Evolutionary conservation across 2,888 invertebrate genomes (phyloP), one percentile per base, ranked within the genome.

Genomic region (Prenolepis imparis): DNA sequence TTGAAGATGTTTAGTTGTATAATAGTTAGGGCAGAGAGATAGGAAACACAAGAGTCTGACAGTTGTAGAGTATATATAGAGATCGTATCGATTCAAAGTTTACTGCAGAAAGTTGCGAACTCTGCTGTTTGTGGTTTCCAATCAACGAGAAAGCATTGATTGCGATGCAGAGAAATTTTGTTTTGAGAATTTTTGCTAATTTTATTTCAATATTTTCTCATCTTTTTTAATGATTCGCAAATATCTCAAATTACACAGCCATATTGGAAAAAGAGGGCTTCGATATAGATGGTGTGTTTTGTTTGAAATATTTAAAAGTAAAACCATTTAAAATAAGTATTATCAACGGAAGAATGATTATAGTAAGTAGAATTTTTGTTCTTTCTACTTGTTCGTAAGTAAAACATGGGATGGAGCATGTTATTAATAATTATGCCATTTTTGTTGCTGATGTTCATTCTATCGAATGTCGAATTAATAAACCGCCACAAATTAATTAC

Each of bases 401-500:
- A 61, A 3, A 28, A 44, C 66, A 5, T 48, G 3, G 12, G 21
- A 48, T 48, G 36, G 12, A 64, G 15, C 18, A 66, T 24, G 4
- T 24, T 39, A 18, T 41, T 52, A 52, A 66, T 75, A 66, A 52
- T 77, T 63, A 44, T 63, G 3, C 6, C 2, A 48, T 52, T 77
- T 59, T 75, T 48, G 9, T 12, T 18, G 2, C 21, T 18, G 18
- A 63, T 15, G 63, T 48, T 48, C 28, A 41, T 28, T 52, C 6
- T n/a, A n/a, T 52, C 44, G 48, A 32, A 52, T 67, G 2, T 21
- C 28, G 44, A 57, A 39, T 77, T 64, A 75, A 55, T 39, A 66
- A 77, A 67, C 12, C 24, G 41, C 15, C 68, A 41, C 41, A 21
- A 59, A 59, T 80, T 70, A 80, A 70, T 59, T 75, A 24, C 74